Conservation (phyloP, 2,113 vertebrate genomes). For the Cyprinus carpio region DNA sequence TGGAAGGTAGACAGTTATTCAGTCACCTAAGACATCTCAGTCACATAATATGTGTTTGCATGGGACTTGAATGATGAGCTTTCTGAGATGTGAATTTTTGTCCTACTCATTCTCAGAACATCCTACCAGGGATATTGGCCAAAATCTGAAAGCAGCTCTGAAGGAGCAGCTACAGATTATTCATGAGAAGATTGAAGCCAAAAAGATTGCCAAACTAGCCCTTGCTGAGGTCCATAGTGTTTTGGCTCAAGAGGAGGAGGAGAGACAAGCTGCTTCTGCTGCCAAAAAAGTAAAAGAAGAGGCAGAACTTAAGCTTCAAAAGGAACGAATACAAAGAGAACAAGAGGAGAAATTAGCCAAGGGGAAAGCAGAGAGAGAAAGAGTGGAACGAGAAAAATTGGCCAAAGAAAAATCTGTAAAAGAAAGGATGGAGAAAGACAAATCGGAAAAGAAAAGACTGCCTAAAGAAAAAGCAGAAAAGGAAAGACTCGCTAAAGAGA, state of each 20-base stretch:
- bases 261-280: constrained; percentile 57
- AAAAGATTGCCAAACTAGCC: constrained; percentile 71
- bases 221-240: constrained; percentile 67
- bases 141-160: constrained; percentile 76
- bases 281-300: constrained; percentile 52
- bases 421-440: constrained; percentile 57
- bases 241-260: constrained; percentile 64
- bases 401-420: constrained; percentile 55
- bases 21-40: neutral
- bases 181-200: constrained; percentile 73
- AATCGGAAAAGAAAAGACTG: constrained; percentile 50
- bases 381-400: constrained; percentile 19
- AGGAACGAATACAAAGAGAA: constrained; percentile 33
- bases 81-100: constrained; percentile 14
- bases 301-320: constrained; percentile 40
- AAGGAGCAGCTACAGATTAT: constrained; percentile 79
- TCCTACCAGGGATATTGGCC: constrained; percentile 57
- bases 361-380: constrained; percentile 34
- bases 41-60: constrained; percentile 30
- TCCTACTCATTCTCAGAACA: constrained; percentile 57
- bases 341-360: constrained; percentile 40
- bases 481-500: constrained; percentile 53
- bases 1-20: neutral
- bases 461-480: constrained; percentile 58
- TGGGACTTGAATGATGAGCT: neutral